Evolutionary conservation across 2,888 invertebrate species (phyloP).

Genomic region (Lochmaea crataegi): DNA sequence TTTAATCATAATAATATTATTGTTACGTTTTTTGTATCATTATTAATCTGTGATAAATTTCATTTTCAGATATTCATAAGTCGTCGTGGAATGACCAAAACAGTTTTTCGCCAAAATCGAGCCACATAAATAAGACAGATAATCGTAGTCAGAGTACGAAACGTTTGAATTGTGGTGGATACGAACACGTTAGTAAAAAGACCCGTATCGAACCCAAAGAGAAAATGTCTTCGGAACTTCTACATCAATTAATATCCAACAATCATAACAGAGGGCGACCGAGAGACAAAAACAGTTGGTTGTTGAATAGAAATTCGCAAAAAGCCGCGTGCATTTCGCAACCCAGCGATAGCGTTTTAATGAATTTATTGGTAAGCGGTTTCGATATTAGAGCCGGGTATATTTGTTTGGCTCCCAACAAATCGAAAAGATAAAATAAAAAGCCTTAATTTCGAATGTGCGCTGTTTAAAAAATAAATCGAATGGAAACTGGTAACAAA

Average conservation of each 20-base stretch:
- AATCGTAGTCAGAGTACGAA: slow-evolving; percentile 48
- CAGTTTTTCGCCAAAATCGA: slow-evolving; percentile 27
- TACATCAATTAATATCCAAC: slow-evolving; percentile 72
- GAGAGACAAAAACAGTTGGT: slow-evolving; percentile 62
- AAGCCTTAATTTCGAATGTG: slow-evolving; percentile 22
- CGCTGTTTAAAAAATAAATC: slow-evolving; percentile 7
- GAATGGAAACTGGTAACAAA: neutral
- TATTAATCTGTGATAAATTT: slow-evolving; percentile 1
- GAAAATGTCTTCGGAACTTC: slow-evolving; percentile 67
- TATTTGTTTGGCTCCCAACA: slow-evolving; percentile 79
- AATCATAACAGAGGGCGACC: slow-evolving; percentile 58
- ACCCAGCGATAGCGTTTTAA: slow-evolving; percentile 84
- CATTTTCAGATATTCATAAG: slow-evolving; percentile 42
- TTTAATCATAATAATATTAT: neutral
- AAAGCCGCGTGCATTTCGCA: slow-evolving; percentile 65
- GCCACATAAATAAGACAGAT: slow-evolving; percentile 41
- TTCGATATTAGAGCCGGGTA: slow-evolving; percentile 95
- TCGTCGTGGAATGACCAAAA: slow-evolving; percentile 48
- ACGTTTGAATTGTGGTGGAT: slow-evolving; percentile 53
- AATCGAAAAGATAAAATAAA: slow-evolving; percentile 57
- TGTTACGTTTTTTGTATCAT: neutral
- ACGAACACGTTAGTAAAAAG: slow-evolving; percentile 56
- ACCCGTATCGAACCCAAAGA: slow-evolving; percentile 61
- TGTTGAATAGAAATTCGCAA: slow-evolving; percentile 59
- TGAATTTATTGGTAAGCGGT: slow-evolving; percentile 95